Evolutionary conservation across 1,140 invertebrate genomes (phyloP).

Genomic region (Saccostrea cuccullata): DNA sequence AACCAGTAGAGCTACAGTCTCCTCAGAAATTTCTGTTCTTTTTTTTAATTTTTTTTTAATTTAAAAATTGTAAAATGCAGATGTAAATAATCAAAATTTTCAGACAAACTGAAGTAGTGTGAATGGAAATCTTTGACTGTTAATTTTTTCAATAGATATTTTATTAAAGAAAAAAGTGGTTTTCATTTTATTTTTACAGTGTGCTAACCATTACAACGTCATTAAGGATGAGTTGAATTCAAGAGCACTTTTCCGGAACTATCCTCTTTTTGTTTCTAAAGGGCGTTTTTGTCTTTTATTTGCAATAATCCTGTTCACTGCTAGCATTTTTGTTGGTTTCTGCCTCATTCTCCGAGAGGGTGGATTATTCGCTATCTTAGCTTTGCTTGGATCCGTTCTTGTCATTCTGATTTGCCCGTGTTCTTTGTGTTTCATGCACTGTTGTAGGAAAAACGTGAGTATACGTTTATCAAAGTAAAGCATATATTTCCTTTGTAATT

Average conservation of each 20-base stretch:
- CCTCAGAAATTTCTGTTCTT: too few relatives aligned
- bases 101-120: too few relatives aligned
- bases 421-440: neutral
- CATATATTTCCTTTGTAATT: too few relatives aligned
- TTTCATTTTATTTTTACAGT: slow-evolving; percentile 4
- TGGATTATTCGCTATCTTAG: neutral
- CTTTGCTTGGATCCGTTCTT: neutral
- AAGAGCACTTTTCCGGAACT: neutral
- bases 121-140: too few relatives aligned
- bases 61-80: too few relatives aligned
- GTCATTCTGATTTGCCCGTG: neutral
- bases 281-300: neutral
- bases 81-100: neutral
- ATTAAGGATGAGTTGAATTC: neutral
- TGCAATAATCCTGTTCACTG: neutral
- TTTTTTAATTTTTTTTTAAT: too few relatives aligned
- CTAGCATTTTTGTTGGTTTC: neutral
- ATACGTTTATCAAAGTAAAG: neutral
- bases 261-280: neutral
- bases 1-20: too few relatives aligned
- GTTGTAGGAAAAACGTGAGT: neutral
- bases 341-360: neutral
- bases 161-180: too few relatives aligned
- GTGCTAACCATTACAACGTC: neutral
- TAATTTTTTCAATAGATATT: too few relatives aligned